Conservation (phyloP, 1,140 invertebrate species). For the Drosophila sproati region DNA sequence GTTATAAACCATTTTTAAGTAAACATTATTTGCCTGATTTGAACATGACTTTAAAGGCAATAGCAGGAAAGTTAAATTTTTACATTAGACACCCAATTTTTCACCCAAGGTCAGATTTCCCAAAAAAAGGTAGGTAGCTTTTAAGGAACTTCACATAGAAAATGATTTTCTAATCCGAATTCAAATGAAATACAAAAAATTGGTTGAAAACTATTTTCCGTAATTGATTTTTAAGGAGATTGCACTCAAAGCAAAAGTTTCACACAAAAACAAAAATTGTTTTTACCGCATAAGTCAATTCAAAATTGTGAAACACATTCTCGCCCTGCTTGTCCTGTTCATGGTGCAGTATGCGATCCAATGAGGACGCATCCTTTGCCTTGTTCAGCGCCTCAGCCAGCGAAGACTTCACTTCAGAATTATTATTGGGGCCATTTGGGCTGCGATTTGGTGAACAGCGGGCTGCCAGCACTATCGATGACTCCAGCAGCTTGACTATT, state of each 20-base stretch:
- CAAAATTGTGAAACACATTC: conserved; percentile 94
- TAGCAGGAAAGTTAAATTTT: too few species aligned
- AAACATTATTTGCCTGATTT: too few species aligned
- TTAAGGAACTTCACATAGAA: too few species aligned
- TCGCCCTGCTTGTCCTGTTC: conserved; percentile 95
- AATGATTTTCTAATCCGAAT: too few species aligned
- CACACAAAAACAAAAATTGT: not conserved
- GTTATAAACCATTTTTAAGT: too few species aligned
- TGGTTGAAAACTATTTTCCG: too few species aligned
- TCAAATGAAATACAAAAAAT: too few species aligned
- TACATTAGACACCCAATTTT: too few species aligned
- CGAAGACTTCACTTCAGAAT: conserved; percentile 52
- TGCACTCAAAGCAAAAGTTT: not conserved
- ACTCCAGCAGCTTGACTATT: conserved; percentile 93
- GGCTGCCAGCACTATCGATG: conserved; percentile 89
- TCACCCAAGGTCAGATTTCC: too few species aligned
- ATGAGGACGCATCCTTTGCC: conserved; percentile 97
- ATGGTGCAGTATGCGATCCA: conserved; percentile 95
- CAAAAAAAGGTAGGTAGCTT: too few species aligned
- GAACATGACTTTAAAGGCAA: too few species aligned
- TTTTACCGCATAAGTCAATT: conserved; percentile 95
- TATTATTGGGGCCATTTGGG: conserved; percentile 49
- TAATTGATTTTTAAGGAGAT: too few species aligned
- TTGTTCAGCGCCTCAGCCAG: conserved; percentile 90
- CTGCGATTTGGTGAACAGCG: conserved; percentile 40